Evolutionary conservation across 1,140 invertebrate species (phyloP), one percentile per base, ranked within the genome.

Genomic region (Platorchestia sp.): DNA sequence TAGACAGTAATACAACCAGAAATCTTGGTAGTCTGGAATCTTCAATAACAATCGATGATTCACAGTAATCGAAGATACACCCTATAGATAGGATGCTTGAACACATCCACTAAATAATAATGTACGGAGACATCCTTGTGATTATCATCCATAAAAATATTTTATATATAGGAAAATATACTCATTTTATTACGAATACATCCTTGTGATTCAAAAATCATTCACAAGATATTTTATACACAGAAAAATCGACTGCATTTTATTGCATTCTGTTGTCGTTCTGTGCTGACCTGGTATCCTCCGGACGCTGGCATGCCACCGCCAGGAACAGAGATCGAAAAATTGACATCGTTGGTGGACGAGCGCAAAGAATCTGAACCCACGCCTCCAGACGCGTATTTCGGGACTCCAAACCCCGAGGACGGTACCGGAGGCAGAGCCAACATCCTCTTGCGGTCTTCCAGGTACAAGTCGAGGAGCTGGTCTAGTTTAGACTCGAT

Each of bases 401-500:
- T 95, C 42, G 95, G 91, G 42, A 89, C 96, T 95, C 95, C 95
- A 42, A 95, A 95, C 40, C 89, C 90, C 22, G 95, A 95, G 10
- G 95, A 95, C 36, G 91, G 95, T n/a, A 95, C 42, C 43, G 95
- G 45, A 43, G 97, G 97, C 96, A 98, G 97, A 96, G 97, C 97
- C 97, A 97, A 96, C 96, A 98, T 97, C 96, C 97, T 97, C 97
- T 98, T 98, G 97, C 99, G 97, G 97, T 99, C 99, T 97, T 99
- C 98, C 97, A 99, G 98, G 97, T 99, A 99, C 97, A 99, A 98
- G 97, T 99, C 99, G 97, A 99, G 98, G 96, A 99, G 98, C 97
- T 99, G 98, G 97, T 99, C 99, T 97, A 99, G 97, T 97, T 99
- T 99, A 97, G 98, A 98, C 97, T 99, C 99, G 97, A 99, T 99